Base-by-base conservation (phyloP, 2,888 invertebrate species). In the Leptarthrus brevirostris region DNA sequence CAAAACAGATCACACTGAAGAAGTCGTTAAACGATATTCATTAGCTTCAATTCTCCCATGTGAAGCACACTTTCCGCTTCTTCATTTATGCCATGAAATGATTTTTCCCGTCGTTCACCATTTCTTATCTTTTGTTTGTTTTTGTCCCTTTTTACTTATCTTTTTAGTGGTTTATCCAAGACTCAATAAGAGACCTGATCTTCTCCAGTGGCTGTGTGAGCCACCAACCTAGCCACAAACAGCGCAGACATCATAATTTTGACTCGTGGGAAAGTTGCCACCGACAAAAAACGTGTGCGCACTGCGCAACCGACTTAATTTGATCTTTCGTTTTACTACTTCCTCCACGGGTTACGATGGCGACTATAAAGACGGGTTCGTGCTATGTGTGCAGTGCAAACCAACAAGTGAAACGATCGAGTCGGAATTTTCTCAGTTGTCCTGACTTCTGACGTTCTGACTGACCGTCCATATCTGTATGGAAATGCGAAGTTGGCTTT, bases 241-340 rank as follows among this genome's bases (percentile, higher is more conserved):
- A 52, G 49, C 52, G 69, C 30, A 34, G 26, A 16, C 36, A 36
- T 36, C 49, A 44, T 49, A 44, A 69, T 61, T 72, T 58, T 61
- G 72, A 72, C 58, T 72, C 72, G 72, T 72, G 72, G 72, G 72
- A 72, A 72, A 72, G 47, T 72, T 36, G 72, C 72, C 49, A 52
- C 69, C 69, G 69, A 69, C 52, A 69, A 69, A 69, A 69, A 69
- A 52, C 30, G 30, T 34, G 69, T 34, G 30, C 52, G 18, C 69
- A 36, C 69, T 69, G 69, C 69, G 69, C 69, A 69, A 69, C 69
- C 49, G 69, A 49, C 52, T 69, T 69, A 69, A 69, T 69, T 69
- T 69, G 69, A 69, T 52, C 52, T 66, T 69, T 69, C 36, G 52
- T 66, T 69, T 49, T 52, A 52, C 69, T 64, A 40, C 44, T 36